phyloP scores from a whole-genome alignment of 2,888 invertebrate genomes.

The Oegoconia quadripuncta region DNA sequence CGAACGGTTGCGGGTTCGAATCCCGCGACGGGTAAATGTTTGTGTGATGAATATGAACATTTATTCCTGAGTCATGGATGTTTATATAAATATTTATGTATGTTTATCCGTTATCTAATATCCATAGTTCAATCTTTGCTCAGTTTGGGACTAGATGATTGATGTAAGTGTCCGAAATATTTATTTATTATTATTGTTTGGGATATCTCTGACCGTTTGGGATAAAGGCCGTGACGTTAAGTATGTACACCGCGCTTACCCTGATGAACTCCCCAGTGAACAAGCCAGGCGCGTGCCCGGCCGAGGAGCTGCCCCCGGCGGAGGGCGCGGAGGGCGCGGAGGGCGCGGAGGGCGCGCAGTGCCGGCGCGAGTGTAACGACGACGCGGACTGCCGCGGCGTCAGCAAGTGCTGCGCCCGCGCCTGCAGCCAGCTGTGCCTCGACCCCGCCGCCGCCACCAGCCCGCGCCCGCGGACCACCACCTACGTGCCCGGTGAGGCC shows the following conservation, averaged over 20 bases:
- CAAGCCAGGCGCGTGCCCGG: constrained; percentile 70
- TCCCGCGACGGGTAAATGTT: too few species aligned
- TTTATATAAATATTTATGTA: too few species aligned
- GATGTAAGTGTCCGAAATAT: too few species aligned
- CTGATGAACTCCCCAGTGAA: constrained; percentile 78
- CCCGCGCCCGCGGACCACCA: constrained; percentile 28
- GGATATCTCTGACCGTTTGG: too few species aligned
- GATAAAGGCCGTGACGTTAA: too few species aligned
- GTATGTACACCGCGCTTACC: background rate
- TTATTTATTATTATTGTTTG: too few species aligned
- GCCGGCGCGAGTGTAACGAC: constrained; percentile 85
- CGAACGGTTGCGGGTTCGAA: too few species aligned
- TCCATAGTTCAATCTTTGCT: too few species aligned
- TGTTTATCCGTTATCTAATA: too few species aligned
- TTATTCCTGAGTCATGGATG: too few species aligned
- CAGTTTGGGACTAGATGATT: too few species aligned
- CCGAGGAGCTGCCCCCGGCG: constrained; percentile 19
- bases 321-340: constrained; percentile 72
- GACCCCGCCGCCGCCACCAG: constrained; percentile 36
- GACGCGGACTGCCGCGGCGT: constrained; percentile 90
- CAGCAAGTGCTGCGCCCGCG: constrained; percentile 89
- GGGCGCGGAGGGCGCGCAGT: constrained; percentile 65
- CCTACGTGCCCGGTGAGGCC: constrained; percentile 37
- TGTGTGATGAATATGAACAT: too few species aligned
- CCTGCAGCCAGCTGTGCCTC: constrained; percentile 86